Evolutionary conservation across 1,140 invertebrate genomes (phyloP).

Genomic region (Lysiphlebus fabarum): DNA sequence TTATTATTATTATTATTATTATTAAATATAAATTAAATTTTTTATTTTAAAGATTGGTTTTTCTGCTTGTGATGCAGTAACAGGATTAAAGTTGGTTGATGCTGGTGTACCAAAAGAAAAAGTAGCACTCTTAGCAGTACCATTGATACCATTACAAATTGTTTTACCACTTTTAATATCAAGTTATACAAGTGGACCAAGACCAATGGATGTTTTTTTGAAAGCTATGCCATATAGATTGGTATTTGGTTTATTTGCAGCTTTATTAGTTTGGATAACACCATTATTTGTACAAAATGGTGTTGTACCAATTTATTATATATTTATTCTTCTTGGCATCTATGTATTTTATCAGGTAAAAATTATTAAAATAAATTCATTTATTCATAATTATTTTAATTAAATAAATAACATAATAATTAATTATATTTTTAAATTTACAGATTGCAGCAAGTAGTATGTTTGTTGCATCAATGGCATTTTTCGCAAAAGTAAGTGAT

Average conservation of each 20-base stretch:
- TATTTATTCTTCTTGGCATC: slow-evolving; percentile 70
- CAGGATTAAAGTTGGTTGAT: slow-evolving; percentile 92
- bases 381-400: neutral
- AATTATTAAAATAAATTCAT: slow-evolving; percentile 27
- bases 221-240: slow-evolving; percentile 87
- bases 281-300: slow-evolving; percentile 66
- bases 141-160: slow-evolving; percentile 92
- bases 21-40: slow-evolving; percentile 26
- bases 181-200: slow-evolving; percentile 83
- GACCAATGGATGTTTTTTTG: slow-evolving; percentile 85
- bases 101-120: slow-evolving; percentile 93
- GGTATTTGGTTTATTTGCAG: slow-evolving; percentile 79
- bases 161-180: slow-evolving; percentile 83
- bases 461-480: slow-evolving; percentile 81
- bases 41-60: slow-evolving; percentile 79
- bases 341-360: slow-evolving; percentile 89
- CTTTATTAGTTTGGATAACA: slow-evolving; percentile 80
- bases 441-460: slow-evolving; percentile 71
- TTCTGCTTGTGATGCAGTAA: slow-evolving; percentile 92
- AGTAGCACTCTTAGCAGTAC: slow-evolving; percentile 86
- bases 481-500: slow-evolving; percentile 86
- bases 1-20: slow-evolving; percentile 15
- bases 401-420: neutral
- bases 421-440: slow-evolving; percentile 23
- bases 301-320: slow-evolving; percentile 75